Evolutionary conservation across 2,113 vertebrate genomes (phyloP), one percentile per base, ranked within the genome.

Genomic region (Pelobates fuscus): DNA sequence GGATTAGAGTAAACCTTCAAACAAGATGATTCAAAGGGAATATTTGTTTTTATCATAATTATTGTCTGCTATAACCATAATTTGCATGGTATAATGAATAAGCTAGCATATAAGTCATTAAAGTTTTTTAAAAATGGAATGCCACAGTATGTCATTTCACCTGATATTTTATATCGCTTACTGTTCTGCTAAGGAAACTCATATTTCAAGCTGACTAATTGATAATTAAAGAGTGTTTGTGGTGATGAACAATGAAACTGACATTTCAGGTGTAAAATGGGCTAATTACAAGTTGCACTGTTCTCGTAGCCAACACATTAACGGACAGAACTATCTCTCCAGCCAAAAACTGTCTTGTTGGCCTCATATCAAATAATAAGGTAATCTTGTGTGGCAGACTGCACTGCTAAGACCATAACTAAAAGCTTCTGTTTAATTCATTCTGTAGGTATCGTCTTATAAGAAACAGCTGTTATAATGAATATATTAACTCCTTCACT

Each of bases 201-300:
- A n/a, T 59, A 25, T 32, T 26, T 57, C 15, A 70, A 18, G 17
- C 30, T 59, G 23, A 24, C 67, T 70, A 59, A 70, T 70, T 70
- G 67, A 37, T 70, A 24, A 58, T 70, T 69, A 69, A 69, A 69
- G 21, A 37, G 3, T 27, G 57, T 37, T 57, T 69, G 29, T 12
- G 5, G 12, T 70, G 67, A 70, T 59, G 67, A 70, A 59, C 30
- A 70, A 24, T 70, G 32, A 70, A 70, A 59, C n/a, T 70, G 67
- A 70, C 67, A 70, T 70, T 70, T 44, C 21, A 58, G 30, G 54
- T 41, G 54, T 70, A 24, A 25, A 70, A 58, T 26, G 30, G 32
- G 32, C 32, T 37, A 59, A 59, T 70, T 59, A 54, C 67, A 59
- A 30, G 67, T 24, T 65, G 37, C 37, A 24, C 59, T 11, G 5